phyloP scores from a whole-genome alignment of 2,113 vertebrate species.

The Puntigrus tetrazona region DNA sequence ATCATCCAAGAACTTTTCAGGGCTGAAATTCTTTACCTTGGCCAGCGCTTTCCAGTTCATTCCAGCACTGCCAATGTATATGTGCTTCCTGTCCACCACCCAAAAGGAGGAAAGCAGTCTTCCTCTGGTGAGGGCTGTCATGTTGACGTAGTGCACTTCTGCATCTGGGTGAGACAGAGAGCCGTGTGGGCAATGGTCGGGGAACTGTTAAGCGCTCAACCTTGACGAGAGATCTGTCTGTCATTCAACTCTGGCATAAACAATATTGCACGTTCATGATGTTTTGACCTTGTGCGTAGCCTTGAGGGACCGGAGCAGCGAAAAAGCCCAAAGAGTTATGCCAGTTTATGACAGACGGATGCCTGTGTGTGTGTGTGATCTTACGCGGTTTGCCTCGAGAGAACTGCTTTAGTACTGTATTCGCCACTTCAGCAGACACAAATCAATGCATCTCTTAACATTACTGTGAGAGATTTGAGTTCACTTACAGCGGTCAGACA shows the following conservation, averaged over 20 bases:
- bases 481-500: slow-evolving; percentile 66
- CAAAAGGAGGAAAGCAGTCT: slow-evolving; percentile 91
- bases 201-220: not conserved
- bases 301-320: slow-evolving; percentile 1
- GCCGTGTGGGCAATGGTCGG: not conserved
- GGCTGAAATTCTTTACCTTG: slow-evolving; percentile 74
- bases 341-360: slow-evolving; percentile 35
- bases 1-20: not conserved
- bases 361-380: slow-evolving; percentile 35
- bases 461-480: not conserved
- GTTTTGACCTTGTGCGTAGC: slow-evolving; percentile 55
- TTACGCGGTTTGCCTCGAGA: slow-evolving; percentile 43
- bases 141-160: slow-evolving; percentile 89
- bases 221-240: not conserved
- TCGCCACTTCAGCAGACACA: not conserved
- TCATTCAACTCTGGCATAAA: slow-evolving; percentile 15
- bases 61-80: slow-evolving; percentile 91
- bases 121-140: slow-evolving; percentile 86
- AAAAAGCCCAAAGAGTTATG: not conserved
- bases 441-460: slow-evolving; percentile 24
- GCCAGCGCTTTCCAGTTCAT: slow-evolving; percentile 90
- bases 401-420: not conserved
- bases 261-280: slow-evolving; percentile 52
- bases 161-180: slow-evolving; percentile 75
- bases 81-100: slow-evolving; percentile 93